Evolutionary conservation across 2,797 vertebrate genomes (phyloP).

Genomic region (Taenioides sp.): DNA sequence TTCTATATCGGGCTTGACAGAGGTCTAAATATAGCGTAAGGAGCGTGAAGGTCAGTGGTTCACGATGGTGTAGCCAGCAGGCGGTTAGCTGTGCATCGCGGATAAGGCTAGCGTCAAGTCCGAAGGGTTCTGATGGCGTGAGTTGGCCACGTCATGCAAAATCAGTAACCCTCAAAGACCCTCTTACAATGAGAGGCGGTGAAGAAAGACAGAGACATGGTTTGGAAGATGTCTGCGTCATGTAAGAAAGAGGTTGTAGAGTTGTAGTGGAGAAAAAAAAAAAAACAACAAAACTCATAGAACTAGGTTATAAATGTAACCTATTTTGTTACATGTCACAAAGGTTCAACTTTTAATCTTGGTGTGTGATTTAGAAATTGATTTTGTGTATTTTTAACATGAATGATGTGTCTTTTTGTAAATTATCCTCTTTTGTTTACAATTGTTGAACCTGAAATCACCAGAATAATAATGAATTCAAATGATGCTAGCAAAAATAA

Average conservation of each 20-base stretch:
- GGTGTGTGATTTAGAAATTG: background rate
- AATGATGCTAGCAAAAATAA: too few relatives aligned
- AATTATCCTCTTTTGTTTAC: too few relatives aligned
- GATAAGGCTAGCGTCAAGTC: conserved; percentile 50
- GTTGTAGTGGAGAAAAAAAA: conserved; percentile 25
- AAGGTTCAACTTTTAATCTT: background rate
- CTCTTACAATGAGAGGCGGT: conserved; percentile 37
- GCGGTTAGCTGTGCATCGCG: conserved; percentile 19
- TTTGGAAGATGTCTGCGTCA: conserved; percentile 21
- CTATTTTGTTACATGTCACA: background rate
- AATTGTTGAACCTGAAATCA: too few relatives aligned
- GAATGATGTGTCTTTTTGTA: too few relatives aligned
- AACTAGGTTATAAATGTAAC: background rate
- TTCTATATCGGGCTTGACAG: conserved; percentile 22
- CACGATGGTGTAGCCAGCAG: conserved; percentile 28
- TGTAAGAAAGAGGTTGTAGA: background rate
- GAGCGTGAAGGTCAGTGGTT: conserved; percentile 49
- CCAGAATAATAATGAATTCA: too few relatives aligned
- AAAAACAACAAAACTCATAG: too few relatives aligned
- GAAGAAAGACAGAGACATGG: conserved; percentile 39
- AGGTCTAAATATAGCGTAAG: conserved; percentile 25
- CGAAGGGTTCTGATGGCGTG: conserved; percentile 57
- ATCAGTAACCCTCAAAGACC: conserved; percentile 41
- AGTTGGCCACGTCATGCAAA: conserved; percentile 48
- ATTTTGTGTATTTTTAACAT: background rate